Base-by-base conservation (phyloP, 2,888 invertebrate species). In the Agriopis marginaria region DNA sequence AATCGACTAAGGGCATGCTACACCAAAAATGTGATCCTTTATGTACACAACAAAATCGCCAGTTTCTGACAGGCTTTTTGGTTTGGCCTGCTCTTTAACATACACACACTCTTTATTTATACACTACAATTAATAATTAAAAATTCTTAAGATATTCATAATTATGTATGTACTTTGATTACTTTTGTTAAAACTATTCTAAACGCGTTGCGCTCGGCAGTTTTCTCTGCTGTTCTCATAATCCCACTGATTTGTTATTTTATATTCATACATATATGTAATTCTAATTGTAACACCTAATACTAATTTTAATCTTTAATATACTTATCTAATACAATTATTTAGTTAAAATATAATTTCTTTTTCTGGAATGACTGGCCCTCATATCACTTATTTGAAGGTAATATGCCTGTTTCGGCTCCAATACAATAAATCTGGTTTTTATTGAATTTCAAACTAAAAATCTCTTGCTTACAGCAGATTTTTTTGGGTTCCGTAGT, bases 271-370 rank as follows among this genome's bases (percentile, higher is more conserved):
- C 62, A 63, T 44, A 58, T 68, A 63, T 65, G 68, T 56, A 58
- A 44, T 58, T 72, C 64, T 44, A 74, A 72, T 47, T 69, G 72
- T 78, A 70, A 78, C 73, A 44, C 3, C 14, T 47, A 59, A 59
- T 42, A 7, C 23, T 11, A 12, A 55, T 60, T 50, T 50, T 60
- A 60, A 60, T 60, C 49, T 14, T 39, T 49, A 58, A 23, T 58
- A 45, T 23, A n/a, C 44, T 44, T 58, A 45, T 7, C 58, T 58
- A 58, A 58, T 45, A 58, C 12, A 58, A 58, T n/a, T 47, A 47
- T 58, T 12, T 45, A 45, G 55, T 42, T 0, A 2, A 58, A 12
- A 23, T 45, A 1, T 32, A 55, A 17, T 32, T 0, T 58, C 45
- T 44, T 45, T 45, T 58, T 58, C 23, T 23, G 23, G 6, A 50